Conservation (phyloP, 2,888 invertebrate species). For the Cephus pygmeus region DNA sequence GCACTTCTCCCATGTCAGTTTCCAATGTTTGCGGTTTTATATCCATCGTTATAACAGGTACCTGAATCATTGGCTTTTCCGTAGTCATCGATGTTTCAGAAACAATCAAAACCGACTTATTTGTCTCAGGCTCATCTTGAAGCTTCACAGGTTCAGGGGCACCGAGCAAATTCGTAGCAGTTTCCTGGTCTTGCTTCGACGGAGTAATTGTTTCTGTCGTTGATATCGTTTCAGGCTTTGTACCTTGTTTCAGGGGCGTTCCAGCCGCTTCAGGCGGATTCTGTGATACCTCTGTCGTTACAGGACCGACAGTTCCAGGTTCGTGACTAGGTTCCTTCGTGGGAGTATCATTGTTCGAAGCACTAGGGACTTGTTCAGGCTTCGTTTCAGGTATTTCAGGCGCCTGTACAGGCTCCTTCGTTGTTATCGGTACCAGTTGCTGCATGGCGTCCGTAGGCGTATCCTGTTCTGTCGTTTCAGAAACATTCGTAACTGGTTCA, state of each 20-base stretch:
- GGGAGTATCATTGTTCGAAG: background rate
- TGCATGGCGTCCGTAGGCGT: background rate
- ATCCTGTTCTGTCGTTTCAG: conserved; percentile 53
- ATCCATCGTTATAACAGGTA: conserved; percentile 58
- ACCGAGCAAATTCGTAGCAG: background rate
- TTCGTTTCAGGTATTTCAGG: background rate
- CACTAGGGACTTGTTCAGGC: background rate
- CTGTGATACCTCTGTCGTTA: background rate
- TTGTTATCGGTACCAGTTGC: background rate
- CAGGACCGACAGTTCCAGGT: background rate
- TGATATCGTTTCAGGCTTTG: background rate
- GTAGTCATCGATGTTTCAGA: conserved; percentile 3
- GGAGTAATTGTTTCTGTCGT: background rate
- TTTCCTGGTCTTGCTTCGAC: background rate
- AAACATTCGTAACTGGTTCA: conserved; percentile 36
- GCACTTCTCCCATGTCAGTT: conserved; percentile 38
- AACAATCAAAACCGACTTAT: background rate
- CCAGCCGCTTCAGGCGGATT: background rate
- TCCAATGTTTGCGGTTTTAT: conserved; percentile 42
- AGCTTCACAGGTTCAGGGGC: background rate
- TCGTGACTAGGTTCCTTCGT: background rate
- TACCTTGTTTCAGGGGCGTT: background rate
- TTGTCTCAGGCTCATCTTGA: background rate
- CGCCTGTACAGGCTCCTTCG: conserved; percentile 53
- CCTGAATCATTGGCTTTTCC: conserved; percentile 60